A percentile compares a stretch with the other conserved stretches of the same genome.
Conservation (phyloP, 1,140 invertebrate genomes). For the Cydia splendana region DNA sequence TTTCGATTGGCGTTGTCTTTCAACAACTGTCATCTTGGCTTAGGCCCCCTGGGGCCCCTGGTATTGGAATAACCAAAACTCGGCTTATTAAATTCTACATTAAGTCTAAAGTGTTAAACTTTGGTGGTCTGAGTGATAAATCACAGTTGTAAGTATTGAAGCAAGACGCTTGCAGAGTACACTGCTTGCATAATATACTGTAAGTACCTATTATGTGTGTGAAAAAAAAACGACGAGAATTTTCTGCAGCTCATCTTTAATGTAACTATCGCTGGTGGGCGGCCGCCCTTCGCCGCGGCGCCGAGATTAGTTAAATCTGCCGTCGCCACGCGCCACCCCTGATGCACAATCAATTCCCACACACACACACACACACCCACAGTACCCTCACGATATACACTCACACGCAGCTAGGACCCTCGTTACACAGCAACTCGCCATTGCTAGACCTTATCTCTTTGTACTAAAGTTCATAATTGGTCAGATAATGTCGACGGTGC, state of each 20-base stretch:
- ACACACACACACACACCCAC: not conserved
- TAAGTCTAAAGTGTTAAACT: no score
- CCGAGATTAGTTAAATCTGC: conserved; percentile 24
- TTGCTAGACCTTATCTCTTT: not conserved
- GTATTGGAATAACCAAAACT: no score
- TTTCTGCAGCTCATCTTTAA: not conserved
- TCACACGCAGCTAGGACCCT: not conserved
- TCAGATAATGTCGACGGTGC: not conserved
- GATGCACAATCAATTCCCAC: conserved; percentile 21
- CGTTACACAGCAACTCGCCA: not conserved
- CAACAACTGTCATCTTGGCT: no score
- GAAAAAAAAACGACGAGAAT: not conserved
- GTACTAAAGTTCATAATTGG: no score
- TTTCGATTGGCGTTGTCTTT: no score
- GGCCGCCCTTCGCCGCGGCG: not conserved
- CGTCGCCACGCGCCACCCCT: conserved; percentile 9
- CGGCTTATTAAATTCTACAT: no score
- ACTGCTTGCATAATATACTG: not conserved
- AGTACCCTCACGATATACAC: not conserved
- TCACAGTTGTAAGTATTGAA: no score
- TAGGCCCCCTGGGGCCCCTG: no score
- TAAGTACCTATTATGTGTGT: not conserved
- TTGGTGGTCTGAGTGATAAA: no score
- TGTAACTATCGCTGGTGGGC: not conserved
- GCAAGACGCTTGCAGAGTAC: no score